Evolutionary conservation across 2,113 vertebrate genomes (phyloP), one percentile per base, ranked within the genome.

Genomic region (Forbesichthys agassizii): DNA sequence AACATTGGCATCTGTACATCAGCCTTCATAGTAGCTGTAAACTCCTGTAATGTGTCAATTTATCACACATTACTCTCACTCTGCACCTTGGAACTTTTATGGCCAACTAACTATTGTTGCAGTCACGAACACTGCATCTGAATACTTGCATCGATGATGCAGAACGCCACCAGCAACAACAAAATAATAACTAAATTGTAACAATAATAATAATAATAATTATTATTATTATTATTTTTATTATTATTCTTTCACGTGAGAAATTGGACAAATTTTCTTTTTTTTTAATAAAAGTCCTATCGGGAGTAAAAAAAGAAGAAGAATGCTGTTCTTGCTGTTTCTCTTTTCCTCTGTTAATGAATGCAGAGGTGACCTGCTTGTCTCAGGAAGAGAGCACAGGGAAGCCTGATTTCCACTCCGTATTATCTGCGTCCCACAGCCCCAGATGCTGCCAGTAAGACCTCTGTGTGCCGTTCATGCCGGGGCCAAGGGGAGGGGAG

Each of bases 351-450:
- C 81, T 83, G 79, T 83, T 75, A 78, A 85, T 82, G 77, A 83
- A 87, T 61, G 78, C 88, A 84, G 84, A 86, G 80, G 75, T 86
- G 86, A 86, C 84, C 68, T 83, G 84, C 90, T 86, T 88, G 83
- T 88, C 79, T 66, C 83, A 90, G 90, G 89, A 87, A 88, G 85
- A 84, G 84, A 87, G 79, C 74, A 73, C 82, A 88, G 74, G 88
- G 84, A 91, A 90, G 87, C 80, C 77, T 84, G 86, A 88, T 90
- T 92, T 92, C 90, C 90, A 92, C 85, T 84, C 12, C 74, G 66
- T 88, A 90, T 91, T 91, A 92, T 91, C 90, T 90, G 85, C 57
- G 71, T 73, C 75, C 78, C 65, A 60, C 90, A 91, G 86, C 75
- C 87, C 64, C 66, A 68, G 81, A 80, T 68, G 73, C 81, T 78